These are phyloP conservation scores for Bombus sibiricus DNA, from an alignment of 1,140 invertebrate genomes.

Conservation along the genomic window DNA sequence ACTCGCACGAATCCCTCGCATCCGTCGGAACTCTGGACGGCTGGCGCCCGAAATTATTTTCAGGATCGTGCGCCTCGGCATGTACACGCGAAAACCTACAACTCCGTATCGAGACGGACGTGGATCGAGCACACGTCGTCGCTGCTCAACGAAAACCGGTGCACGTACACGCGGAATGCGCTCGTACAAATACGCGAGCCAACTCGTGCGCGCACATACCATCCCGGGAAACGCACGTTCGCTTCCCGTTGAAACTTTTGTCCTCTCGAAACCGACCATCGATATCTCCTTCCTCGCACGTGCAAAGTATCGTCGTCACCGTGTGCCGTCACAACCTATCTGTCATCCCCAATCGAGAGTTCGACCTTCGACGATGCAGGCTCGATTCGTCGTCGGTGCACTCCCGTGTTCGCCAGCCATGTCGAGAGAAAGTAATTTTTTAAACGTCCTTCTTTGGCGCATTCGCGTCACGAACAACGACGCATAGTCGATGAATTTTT, in stretches of 20 bases:
- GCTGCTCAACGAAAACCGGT: not conserved
- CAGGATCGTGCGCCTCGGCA: not conserved
- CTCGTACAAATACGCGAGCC: not conserved
- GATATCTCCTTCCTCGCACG: conserved; percentile 58
- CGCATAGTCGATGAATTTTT: conserved; percentile 22
- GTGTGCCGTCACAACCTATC: not conserved
- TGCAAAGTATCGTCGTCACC: conserved; percentile 47
- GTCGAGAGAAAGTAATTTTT: conserved; percentile 18
- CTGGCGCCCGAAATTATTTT: conserved; percentile 72
- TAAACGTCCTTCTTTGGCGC: not conserved
- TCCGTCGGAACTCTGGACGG: conserved; percentile 75
- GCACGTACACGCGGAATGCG: conserved; percentile 23
- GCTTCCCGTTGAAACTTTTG: conserved; percentile 62
- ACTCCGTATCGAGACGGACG: not conserved
- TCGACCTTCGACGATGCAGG: not conserved
- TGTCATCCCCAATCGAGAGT: not conserved
- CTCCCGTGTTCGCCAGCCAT: not conserved
- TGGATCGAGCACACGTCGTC: not conserved
- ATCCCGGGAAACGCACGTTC: conserved; percentile 26
- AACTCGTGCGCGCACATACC: not conserved
- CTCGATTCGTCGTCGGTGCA: not conserved
- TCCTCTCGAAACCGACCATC: conserved; percentile 41
- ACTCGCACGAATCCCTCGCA: conserved; percentile 56
- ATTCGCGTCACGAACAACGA: conserved; percentile 4
- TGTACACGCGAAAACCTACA: not conserved